A percentile compares a stretch with the other conserved stretches of the same genome.
These are phyloP conservation scores for Xiphias gladius DNA, from an alignment of 2,113 vertebrate genomes.

Conservation along the genomic window DNA sequence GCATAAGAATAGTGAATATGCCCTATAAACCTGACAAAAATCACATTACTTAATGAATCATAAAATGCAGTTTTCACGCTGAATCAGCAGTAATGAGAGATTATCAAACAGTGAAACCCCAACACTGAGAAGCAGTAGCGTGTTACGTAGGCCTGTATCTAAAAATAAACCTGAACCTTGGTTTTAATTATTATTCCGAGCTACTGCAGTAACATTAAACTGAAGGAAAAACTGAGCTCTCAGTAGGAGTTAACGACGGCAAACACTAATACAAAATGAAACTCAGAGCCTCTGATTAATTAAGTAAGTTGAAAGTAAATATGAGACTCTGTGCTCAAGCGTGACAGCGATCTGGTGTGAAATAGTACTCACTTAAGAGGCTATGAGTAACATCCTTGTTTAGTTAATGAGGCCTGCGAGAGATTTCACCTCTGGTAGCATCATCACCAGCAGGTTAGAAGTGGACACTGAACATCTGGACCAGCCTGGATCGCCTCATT, in stretches of 20 bases:
- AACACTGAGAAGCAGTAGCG: not conserved
- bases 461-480: slow-evolving; percentile 65
- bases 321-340: no score
- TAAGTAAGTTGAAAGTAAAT: no score
- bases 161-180: not conserved
- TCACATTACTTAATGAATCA: not conserved
- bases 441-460: slow-evolving; percentile 6
- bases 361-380: not conserved
- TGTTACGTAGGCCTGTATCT: not conserved
- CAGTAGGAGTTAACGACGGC: no score
- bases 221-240: no score
- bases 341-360: not conserved
- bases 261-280: no score
- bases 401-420: slow-evolving; percentile 23
- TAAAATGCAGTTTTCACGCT: not conserved
- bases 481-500: slow-evolving; percentile 21
- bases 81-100: no score
- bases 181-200: not conserved
- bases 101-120: no score
- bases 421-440: slow-evolving; percentile 24
- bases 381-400: not conserved
- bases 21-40: not conserved
- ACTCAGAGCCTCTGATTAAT: no score
- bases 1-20: not conserved
- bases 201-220: not conserved